Evolutionary conservation across 2,888 invertebrate species (phyloP).

Genomic region (Nomada ferruginata): DNA sequence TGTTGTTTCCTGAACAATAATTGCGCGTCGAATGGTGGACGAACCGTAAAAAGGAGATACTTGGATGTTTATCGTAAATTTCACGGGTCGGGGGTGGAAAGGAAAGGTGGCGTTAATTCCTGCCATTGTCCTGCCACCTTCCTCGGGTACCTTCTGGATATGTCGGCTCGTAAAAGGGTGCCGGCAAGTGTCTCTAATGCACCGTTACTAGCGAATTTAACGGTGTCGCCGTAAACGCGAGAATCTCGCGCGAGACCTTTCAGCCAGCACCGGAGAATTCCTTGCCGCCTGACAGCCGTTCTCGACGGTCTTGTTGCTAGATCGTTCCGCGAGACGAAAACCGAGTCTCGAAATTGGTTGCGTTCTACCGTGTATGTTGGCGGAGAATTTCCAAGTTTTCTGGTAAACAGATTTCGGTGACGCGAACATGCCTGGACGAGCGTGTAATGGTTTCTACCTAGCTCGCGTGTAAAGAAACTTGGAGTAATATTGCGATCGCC

Average conservation of each 20-base stretch:
- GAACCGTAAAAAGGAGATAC: background rate
- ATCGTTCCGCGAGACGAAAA: background rate
- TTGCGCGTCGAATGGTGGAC: background rate
- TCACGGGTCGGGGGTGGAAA: background rate
- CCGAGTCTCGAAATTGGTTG: too few species aligned
- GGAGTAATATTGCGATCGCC: too few species aligned
- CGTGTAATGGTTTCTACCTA: background rate
- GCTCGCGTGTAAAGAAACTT: background rate
- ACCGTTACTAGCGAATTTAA: constrained; percentile 80
- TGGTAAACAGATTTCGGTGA: constrained; percentile 1
- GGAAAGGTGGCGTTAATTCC: constrained; percentile 68
- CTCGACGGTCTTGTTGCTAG: constrained; percentile 2
- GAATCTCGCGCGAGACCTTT: constrained; percentile 62
- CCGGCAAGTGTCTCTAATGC: constrained; percentile 78
- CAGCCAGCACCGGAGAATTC: constrained; percentile 39
- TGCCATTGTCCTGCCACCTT: constrained; percentile 61
- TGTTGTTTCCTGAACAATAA: background rate
- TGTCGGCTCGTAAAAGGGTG: constrained; percentile 78
- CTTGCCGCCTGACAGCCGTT: constrained; percentile 36
- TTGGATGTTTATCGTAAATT: constrained; percentile 9
- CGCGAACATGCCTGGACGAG: background rate
- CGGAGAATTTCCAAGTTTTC: constrained; percentile 9
- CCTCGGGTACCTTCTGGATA: constrained; percentile 55
- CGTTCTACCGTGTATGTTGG: background rate
- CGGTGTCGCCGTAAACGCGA: constrained; percentile 77